Percentiles rank a stretch among this genome's conserved stretches.
Evolutionary conservation across 2,113 vertebrate genomes (phyloP).

Genomic region (Xiphorhynchus elegans): DNA sequence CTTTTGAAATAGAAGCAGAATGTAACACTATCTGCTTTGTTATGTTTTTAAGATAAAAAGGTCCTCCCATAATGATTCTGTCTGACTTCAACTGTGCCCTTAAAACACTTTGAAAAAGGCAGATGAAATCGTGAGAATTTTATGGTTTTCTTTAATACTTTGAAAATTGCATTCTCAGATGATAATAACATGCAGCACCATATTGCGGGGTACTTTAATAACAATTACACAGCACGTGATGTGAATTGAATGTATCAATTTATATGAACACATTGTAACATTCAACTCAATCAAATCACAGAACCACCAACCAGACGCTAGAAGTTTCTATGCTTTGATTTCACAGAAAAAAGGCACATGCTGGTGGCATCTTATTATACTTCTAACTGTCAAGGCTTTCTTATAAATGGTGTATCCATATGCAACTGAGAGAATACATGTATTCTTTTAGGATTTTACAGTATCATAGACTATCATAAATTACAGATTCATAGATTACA

Average conservation of each 20-base stretch:
- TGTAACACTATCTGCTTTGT: neutral
- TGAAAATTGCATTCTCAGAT: neutral
- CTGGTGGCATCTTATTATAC: neutral
- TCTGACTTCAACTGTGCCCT: neutral
- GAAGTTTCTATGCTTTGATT: neutral
- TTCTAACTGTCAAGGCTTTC: neutral
- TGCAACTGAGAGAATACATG: neutral
- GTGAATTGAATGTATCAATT: neutral
- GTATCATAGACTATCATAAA: neutral
- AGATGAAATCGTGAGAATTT: neutral
- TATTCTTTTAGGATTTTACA: neutral
- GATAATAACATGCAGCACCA: neutral
- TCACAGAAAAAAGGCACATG: neutral
- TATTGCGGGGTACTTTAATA: neutral
- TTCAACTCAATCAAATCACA: neutral
- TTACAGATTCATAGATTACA: neutral
- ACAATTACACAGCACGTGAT: neutral
- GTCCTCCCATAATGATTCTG: neutral
- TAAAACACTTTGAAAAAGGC: neutral
- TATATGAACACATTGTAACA: neutral
- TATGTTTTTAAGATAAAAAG: neutral
- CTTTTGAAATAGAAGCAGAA: neutral
- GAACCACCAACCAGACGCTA: neutral
- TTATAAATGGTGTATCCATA: neutral
- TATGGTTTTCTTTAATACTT: neutral